A percentile compares a stretch with the other conserved stretches of the same genome.
Evolutionary conservation across 2,888 invertebrate genomes (phyloP).

Genomic region (Dioctria linearis): DNA sequence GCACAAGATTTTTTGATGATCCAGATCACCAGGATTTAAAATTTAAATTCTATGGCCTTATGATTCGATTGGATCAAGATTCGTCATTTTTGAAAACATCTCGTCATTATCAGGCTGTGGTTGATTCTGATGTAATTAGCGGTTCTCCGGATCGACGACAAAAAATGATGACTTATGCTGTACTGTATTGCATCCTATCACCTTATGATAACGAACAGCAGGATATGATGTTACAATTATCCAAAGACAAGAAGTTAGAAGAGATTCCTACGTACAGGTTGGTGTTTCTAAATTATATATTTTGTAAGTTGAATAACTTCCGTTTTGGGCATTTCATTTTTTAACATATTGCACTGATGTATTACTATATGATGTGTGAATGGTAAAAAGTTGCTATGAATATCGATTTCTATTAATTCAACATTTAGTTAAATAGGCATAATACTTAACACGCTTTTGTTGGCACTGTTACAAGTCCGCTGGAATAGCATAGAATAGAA

Average conservation of each 20-base stretch:
- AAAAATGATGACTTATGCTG: slow-evolving; percentile 87
- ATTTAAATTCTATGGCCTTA: slow-evolving; percentile 70
- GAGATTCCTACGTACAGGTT: slow-evolving; percentile 93
- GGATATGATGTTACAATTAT: slow-evolving; percentile 93
- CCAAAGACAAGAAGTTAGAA: slow-evolving; percentile 90
- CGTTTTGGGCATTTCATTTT: no score
- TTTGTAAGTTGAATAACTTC: no score
- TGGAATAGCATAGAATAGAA: no score
- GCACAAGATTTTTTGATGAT: slow-evolving; percentile 96
- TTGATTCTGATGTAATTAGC: slow-evolving; percentile 82
- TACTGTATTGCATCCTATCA: slow-evolving; percentile 93
- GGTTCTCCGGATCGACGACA: slow-evolving; percentile 77
- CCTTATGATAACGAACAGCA: slow-evolving; percentile 98
- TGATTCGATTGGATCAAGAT: slow-evolving; percentile 94
- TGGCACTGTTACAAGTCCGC: no score
- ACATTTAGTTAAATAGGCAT: no score
- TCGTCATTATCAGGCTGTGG: slow-evolving; percentile 94
- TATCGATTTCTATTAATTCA: no score
- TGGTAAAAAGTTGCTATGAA: no score
- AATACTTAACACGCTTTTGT: no score
- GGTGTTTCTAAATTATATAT: slow-evolving; percentile 61
- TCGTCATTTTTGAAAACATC: slow-evolving; percentile 95
- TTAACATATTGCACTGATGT: no score
- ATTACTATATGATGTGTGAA: no score
- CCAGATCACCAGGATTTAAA: slow-evolving; percentile 70